A percentile compares a stretch with the other conserved stretches of the same genome.
These are phyloP conservation scores for Sebastes miniatus DNA, from an alignment of 2,797 vertebrate genomes.

Conservation along the genomic window DNA sequence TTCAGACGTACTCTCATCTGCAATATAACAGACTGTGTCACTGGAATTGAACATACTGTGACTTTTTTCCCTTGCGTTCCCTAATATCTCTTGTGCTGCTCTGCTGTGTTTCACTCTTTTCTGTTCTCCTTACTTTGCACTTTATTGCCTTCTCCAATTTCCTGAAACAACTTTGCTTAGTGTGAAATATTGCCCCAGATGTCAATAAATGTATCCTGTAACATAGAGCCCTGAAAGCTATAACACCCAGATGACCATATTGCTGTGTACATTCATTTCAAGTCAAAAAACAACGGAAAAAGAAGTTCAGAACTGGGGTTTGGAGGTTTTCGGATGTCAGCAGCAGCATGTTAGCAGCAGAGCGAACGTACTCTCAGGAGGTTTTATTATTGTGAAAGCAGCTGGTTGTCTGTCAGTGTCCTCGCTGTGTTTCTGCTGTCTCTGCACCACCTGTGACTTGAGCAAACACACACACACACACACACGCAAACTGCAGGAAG, in stretches of 20 bases:
- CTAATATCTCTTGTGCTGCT: neutral
- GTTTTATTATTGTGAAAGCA: conserved; percentile 57
- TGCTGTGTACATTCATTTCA: neutral
- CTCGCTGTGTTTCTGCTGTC: conserved; percentile 68
- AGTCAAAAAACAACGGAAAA: neutral
- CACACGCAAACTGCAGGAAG: conserved; percentile 3
- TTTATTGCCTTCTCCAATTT: neutral
- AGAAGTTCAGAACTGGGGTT: conserved; percentile 8
- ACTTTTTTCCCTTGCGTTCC: neutral
- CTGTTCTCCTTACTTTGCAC: neutral
- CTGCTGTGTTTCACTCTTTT: neutral
- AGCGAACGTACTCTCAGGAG: conserved; percentile 51
- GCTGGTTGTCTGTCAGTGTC: conserved; percentile 73
- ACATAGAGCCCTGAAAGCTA: neutral
- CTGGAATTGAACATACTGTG: neutral
- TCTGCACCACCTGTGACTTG: conserved; percentile 72
- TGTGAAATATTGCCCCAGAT: neutral
- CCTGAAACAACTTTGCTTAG: neutral
- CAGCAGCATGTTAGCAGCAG: conserved; percentile 42
- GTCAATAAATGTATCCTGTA: neutral
- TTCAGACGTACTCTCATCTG: neutral
- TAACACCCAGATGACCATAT: neutral
- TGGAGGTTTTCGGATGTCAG: conserved; percentile 46
- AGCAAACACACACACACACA: conserved; percentile 12
- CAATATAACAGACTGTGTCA: neutral